Evolutionary conservation across 2,888 invertebrate genomes (phyloP).

Genomic region (Xanthorhoe designata): DNA sequence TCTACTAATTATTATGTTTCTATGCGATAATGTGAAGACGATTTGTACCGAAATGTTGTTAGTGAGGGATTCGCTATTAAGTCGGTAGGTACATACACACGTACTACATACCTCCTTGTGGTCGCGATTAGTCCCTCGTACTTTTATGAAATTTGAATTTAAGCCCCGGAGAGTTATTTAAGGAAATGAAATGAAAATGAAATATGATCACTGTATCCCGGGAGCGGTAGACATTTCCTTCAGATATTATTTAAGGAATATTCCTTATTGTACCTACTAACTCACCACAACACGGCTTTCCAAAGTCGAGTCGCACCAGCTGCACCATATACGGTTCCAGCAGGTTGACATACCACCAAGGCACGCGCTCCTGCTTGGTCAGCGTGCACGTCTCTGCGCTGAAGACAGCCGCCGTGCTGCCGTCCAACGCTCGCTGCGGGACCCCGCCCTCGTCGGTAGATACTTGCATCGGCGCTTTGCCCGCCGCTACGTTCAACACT

Average conservation of each 20-base stretch:
- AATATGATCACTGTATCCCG: no score
- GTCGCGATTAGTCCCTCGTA: no score
- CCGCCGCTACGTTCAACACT: constrained; percentile 97
- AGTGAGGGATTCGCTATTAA: no score
- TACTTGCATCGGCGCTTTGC: constrained; percentile 97
- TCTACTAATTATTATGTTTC: not conserved
- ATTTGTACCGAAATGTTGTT: no score
- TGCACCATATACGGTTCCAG: constrained; percentile 98
- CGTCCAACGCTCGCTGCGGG: constrained; percentile 96
- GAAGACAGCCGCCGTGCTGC: constrained; percentile 93
- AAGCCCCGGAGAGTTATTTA: no score
- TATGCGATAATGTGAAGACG: not conserved
- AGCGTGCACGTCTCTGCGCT: constrained; percentile 94
- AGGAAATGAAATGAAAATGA: no score
- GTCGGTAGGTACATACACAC: no score
- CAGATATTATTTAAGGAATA: not conserved
- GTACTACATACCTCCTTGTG: no score
- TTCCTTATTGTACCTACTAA: constrained; percentile 5
- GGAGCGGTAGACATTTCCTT: no score
- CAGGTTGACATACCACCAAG: constrained; percentile 98
- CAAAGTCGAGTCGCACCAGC: constrained; percentile 95
- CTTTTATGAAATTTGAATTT: no score
- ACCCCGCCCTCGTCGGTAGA: constrained; percentile 93
- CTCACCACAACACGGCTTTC: constrained; percentile 96
- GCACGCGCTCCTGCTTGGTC: constrained; percentile 92